Percentiles rank a stretch among this genome's conserved stretches.
Conservation (phyloP, 2,888 invertebrate genomes). For the Sericinus montela region DNA sequence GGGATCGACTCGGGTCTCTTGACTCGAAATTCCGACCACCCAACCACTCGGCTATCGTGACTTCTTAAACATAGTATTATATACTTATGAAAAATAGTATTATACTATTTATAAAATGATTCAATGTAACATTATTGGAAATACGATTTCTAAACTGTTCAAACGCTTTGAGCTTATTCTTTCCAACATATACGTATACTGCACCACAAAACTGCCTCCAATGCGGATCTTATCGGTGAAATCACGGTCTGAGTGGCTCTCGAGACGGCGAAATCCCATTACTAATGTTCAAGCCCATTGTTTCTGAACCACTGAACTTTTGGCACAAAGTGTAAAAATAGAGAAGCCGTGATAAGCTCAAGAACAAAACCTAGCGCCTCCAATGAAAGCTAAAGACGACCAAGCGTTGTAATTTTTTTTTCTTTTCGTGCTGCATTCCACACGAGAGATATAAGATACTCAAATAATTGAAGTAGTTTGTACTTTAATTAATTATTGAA, state of each 20-base stretch:
- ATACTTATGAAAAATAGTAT: too few relatives aligned
- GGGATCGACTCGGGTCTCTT: too few relatives aligned
- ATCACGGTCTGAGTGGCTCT: slow-evolving; percentile 29
- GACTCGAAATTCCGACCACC: too few relatives aligned
- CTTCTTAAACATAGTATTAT: too few relatives aligned
- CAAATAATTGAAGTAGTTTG: background rate
- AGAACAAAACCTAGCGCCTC: slow-evolving; percentile 31
- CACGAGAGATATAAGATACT: background rate
- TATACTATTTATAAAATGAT: too few relatives aligned
- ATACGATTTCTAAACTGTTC: slow-evolving; percentile 2
- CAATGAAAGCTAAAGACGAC: slow-evolving; percentile 28
- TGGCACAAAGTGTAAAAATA: slow-evolving; percentile 23
- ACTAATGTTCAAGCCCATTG: slow-evolving; percentile 47
- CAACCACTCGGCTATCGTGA: too few relatives aligned
- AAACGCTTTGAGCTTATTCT: slow-evolving; percentile 5
- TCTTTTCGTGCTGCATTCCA: background rate
- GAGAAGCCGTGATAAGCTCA: slow-evolving; percentile 25
- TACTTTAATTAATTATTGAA: background rate
- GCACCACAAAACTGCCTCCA: slow-evolving; percentile 15
- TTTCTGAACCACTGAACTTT: slow-evolving; percentile 38
- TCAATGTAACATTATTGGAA: background rate
- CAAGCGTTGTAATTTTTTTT: slow-evolving; percentile 1
- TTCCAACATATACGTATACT: background rate
- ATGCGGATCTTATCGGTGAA: slow-evolving; percentile 28
- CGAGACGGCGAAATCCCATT: slow-evolving; percentile 41